A percentile compares a stretch with the other conserved stretches of the same genome.
phyloP scores from a whole-genome alignment of 2,797 vertebrate species.

The Pristis pectinata region DNA sequence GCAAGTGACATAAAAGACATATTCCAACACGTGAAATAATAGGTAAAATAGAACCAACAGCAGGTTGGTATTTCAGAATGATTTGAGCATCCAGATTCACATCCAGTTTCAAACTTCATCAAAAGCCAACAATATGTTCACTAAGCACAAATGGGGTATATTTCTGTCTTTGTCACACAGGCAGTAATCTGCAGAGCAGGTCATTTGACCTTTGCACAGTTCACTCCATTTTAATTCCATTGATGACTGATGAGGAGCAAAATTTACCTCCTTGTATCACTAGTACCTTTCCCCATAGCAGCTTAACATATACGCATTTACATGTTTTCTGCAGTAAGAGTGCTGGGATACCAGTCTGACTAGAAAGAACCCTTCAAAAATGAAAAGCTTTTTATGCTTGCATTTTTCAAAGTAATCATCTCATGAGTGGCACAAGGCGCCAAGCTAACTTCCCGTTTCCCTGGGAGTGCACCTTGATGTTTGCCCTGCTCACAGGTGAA shows the following conservation, averaged over 20 bases:
- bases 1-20: no score
- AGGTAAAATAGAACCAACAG: background rate
- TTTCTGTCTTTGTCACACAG: background rate
- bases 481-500: background rate
- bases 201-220: background rate
- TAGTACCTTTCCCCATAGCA: background rate
- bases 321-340: background rate
- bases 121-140: background rate
- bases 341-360: background rate
- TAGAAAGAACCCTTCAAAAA: background rate
- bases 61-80: background rate
- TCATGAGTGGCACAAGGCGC: background rate
- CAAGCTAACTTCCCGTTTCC: background rate
- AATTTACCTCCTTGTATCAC: background rate
- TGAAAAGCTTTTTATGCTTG: background rate
- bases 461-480: background rate
- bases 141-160: background rate
- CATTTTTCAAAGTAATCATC: background rate
- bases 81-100: background rate
- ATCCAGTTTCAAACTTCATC: constrained; percentile 2
- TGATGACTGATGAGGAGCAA: background rate
- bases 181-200: background rate
- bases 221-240: background rate
- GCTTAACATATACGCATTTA: background rate
- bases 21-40: background rate